Evolutionary conservation across 2,113 vertebrate species (phyloP).

Genomic region (Pseudonaja textilis): DNA sequence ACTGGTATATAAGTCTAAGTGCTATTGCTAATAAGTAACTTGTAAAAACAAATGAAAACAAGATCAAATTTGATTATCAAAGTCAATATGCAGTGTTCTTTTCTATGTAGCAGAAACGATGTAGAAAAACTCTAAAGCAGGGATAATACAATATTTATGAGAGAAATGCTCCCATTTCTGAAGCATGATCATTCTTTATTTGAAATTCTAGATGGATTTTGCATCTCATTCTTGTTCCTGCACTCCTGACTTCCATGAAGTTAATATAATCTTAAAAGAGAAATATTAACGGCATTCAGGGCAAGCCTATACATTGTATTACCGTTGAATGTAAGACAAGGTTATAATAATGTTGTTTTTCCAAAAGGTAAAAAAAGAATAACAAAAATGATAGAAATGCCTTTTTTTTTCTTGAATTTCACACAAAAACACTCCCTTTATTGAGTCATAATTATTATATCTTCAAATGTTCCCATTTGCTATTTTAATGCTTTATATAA

Average conservation of each 20-base stretch:
- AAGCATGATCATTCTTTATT: not conserved
- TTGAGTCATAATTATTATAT: not conserved
- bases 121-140: not conserved
- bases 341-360: not conserved
- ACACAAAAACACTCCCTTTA: rapidly evolving
- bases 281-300: not conserved
- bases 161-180: not conserved
- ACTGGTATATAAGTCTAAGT: too few species aligned
- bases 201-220: not conserved
- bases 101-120: not conserved
- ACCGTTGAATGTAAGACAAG: not conserved
- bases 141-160: not conserved
- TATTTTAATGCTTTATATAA: conserved; percentile 11
- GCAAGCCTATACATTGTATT: not conserved
- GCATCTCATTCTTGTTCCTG: not conserved
- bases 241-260: not conserved
- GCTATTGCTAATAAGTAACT: not conserved
- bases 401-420: not conserved
- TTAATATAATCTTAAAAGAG: not conserved
- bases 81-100: not conserved
- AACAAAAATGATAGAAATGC: not conserved
- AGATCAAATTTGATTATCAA: not conserved
- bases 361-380: not conserved
- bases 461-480: conserved; percentile 18
- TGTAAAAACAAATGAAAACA: not conserved